Evolutionary conservation across 2,797 vertebrate genomes (phyloP).

Genomic region (Nothura maculosa): DNA sequence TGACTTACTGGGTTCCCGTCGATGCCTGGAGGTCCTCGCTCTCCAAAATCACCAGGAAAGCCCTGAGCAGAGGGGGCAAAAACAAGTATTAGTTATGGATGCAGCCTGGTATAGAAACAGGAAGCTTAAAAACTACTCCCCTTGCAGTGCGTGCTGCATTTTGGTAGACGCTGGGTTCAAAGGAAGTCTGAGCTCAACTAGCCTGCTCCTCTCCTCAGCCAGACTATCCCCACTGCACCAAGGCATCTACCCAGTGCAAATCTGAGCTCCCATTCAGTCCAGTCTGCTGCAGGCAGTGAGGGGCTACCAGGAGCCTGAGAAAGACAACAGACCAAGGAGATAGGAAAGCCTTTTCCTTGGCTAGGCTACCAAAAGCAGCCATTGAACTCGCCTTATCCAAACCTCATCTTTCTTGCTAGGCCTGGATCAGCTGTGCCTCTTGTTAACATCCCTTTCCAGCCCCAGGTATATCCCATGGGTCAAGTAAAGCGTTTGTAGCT

Average conservation of each 20-base stretch:
- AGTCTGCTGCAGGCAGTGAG: neutral
- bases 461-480: neutral
- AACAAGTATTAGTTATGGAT: neutral
- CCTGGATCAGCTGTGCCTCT: neutral
- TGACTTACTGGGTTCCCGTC: slow-evolving; percentile 97
- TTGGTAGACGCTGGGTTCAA: neutral
- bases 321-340: neutral
- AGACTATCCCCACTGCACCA: neutral
- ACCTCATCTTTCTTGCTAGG: neutral
- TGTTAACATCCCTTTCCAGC: neutral
- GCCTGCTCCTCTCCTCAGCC: neutral
- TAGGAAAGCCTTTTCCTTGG: neutral
- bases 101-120: neutral
- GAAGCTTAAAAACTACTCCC: neutral
- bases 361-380: neutral
- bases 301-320: neutral
- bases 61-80: slow-evolving; percentile 86
- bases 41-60: slow-evolving; percentile 96
- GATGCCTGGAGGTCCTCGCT: slow-evolving; percentile 94
- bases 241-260: neutral
- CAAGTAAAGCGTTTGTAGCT: neutral
- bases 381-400: neutral
- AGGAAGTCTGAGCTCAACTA: neutral
- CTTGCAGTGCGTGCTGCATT: neutral
- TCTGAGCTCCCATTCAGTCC: neutral